phyloP scores from a whole-genome alignment of 2,113 vertebrate species.

The Gallinago paraguaiae region DNA sequence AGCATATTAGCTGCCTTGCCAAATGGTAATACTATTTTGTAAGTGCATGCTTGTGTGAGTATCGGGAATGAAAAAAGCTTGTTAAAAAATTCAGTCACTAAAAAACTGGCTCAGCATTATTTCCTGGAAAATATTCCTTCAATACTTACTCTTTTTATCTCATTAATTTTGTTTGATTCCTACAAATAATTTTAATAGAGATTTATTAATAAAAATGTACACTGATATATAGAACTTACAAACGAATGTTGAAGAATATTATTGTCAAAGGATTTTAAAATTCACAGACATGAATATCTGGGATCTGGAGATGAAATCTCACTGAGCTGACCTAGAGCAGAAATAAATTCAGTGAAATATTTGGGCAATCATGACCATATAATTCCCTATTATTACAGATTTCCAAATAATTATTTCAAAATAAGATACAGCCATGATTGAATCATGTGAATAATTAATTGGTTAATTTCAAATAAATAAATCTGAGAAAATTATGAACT shows the following conservation, averaged over 20 bases:
- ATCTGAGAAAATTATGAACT: background rate
- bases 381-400: background rate
- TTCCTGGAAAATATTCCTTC: background rate
- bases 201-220: background rate
- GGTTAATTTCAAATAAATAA: constrained; percentile 2
- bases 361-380: background rate
- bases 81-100: background rate
- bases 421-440: background rate
- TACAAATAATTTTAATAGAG: background rate
- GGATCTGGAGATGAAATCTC: background rate
- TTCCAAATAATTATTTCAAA: background rate
- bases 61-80: background rate
- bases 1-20: background rate
- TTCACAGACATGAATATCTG: background rate
- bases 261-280: background rate
- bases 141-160: background rate
- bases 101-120: background rate
- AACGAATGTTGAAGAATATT: background rate
- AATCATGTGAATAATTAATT: background rate
- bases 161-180: background rate
- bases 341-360: background rate
- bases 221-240: background rate
- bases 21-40: background rate
- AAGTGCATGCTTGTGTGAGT: background rate
- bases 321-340: background rate